Base-by-base conservation (phyloP, 2,888 invertebrate genomes). In the Cephus sareptanus region DNA sequence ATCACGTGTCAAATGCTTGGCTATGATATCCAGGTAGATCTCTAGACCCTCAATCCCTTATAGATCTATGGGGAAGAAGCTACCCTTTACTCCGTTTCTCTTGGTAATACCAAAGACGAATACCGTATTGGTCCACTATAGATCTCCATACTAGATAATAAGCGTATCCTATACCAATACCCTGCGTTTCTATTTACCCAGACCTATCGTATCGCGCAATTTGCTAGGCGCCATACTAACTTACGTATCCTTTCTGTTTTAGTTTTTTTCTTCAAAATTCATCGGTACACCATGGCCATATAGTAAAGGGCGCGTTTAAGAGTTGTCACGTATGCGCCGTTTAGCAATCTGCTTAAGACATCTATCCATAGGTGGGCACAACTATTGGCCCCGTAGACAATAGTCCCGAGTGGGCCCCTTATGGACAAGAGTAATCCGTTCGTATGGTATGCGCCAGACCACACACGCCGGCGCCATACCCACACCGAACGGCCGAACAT, bases 401-500 rank as follows among this genome's bases (percentile, higher is more conserved):
- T 78, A 75, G 75, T 34, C 33, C 75, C 69, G 35, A 73, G 30
- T 68, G 35, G 73, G 33, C 40, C 56, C 35, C 73, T 73, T 34
- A 37, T 79, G 86, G 90, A 88, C 89, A 87, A 90, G 89, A 89
- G 87, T 89, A 87, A 81, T 82, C 76, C 88, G 80, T 85, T 83
- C 83, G 81, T 77, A 83, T 85, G 89, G 89, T 89, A 90, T 90
- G 89, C 89, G 87, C 87, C 86, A 85, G 90, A 90, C 90, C 90
- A 90, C 90, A 90, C 90, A 90, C 89, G 90, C 90, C 87, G 90
- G 89, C 89, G 89, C 89, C 89, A 88, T 89, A 89, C 87, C 89
- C 88, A 88, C 85, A 86, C 85, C 83, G 80, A 85, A 86, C 84
- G 87, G 86, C 86, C 85, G 87, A 87, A 87, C 88, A 85, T 87